These are phyloP conservation scores for Salvelinus alpinus DNA, from an alignment of 2,113 vertebrate genomes.

Conservation along the genomic window DNA sequence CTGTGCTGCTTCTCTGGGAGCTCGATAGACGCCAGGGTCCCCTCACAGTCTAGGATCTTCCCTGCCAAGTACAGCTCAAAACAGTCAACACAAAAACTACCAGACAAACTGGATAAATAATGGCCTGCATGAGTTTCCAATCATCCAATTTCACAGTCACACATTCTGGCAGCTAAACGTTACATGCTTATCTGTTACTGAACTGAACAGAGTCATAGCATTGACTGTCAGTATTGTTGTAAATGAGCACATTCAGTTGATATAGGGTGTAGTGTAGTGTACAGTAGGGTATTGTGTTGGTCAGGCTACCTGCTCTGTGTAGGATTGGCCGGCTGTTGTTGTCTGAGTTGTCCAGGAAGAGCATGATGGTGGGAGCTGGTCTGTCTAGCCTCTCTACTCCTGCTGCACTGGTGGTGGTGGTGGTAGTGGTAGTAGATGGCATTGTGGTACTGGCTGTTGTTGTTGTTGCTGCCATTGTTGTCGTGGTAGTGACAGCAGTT, in stretches of 20 bases:
- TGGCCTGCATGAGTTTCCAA: background rate
- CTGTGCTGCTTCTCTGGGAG: slow-evolving; percentile 87
- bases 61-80: slow-evolving; percentile 59
- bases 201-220: background rate
- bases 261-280: too few species aligned
- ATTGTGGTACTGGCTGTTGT: slow-evolving; percentile 38
- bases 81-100: slow-evolving; percentile 2
- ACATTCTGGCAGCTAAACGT: background rate
- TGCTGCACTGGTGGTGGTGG: slow-evolving; percentile 36
- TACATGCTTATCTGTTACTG: background rate
- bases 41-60: slow-evolving; percentile 84
- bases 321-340: slow-evolving; percentile 64
- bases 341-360: slow-evolving; percentile 69
- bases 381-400: slow-evolving; percentile 41
- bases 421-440: slow-evolving; percentile 12
- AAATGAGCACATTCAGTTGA: too few species aligned
- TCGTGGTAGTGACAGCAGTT: slow-evolving; percentile 19
- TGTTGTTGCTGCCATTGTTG: slow-evolving; percentile 16
- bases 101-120: background rate
- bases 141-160: slow-evolving; percentile 17
- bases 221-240: background rate
- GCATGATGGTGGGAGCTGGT: slow-evolving; percentile 63
- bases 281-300: background rate
- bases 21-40: slow-evolving; percentile 87
- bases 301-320: slow-evolving; percentile 70